Evolutionary conservation across 2,113 vertebrate genomes (phyloP).

Genomic region (Leptobrachium leishanense): DNA sequence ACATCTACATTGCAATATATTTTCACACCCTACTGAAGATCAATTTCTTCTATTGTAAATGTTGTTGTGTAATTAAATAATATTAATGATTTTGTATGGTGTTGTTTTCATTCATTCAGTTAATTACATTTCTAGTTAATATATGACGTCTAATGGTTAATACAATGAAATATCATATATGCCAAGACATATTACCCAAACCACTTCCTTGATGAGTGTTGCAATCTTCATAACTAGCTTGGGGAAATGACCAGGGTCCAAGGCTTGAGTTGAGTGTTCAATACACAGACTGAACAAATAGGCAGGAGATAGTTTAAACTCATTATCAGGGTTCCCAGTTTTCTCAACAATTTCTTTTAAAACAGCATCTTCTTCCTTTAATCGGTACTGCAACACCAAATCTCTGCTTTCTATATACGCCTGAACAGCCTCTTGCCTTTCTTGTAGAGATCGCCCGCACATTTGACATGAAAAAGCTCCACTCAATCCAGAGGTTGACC

Average conservation of each 20-base stretch:
- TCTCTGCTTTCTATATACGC: constrained; percentile 81
- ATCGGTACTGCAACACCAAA: constrained; percentile 77
- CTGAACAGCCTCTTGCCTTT: constrained; percentile 80
- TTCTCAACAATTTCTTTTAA: constrained; percentile 83
- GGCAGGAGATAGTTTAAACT: constrained; percentile 77
- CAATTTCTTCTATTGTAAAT: too few relatives aligned
- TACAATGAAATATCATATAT: background rate
- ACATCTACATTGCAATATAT: too few relatives aligned
- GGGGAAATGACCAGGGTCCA: constrained; percentile 82
- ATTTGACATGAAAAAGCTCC: constrained; percentile 64
- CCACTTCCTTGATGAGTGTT: constrained; percentile 82
- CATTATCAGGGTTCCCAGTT: constrained; percentile 71
- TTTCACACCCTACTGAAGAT: too few relatives aligned
- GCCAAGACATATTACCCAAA: constrained; percentile 73
- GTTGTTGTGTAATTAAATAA: too few relatives aligned
- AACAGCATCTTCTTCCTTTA: constrained; percentile 77
- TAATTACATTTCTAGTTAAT: too few relatives aligned
- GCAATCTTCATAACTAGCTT: constrained; percentile 82
- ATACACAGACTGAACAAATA: constrained; percentile 86
- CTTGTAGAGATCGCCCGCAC: constrained; percentile 69
- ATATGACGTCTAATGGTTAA: too few relatives aligned
- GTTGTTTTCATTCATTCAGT: too few relatives aligned
- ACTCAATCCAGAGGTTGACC: constrained; percentile 54
- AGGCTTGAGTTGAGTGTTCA: constrained; percentile 81
- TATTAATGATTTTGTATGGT: too few relatives aligned